phyloP scores from a whole-genome alignment of 2,797 vertebrate genomes.

The Pithecia hirsuta region DNA sequence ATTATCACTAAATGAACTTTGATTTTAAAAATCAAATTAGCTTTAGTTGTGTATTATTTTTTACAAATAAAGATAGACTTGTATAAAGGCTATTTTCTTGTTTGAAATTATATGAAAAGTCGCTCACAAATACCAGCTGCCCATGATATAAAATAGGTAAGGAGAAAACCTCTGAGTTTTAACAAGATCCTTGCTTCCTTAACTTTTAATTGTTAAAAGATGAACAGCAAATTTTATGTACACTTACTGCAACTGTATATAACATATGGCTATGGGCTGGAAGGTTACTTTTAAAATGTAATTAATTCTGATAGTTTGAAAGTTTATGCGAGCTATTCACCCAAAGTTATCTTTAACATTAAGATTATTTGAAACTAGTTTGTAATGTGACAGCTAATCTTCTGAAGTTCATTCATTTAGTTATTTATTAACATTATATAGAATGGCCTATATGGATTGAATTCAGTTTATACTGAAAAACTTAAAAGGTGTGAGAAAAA shows the following conservation, averaged over 20 bases:
- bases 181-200: background rate
- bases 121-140: background rate
- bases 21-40: constrained; percentile 88
- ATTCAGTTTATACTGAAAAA: background rate
- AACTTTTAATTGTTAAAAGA: background rate
- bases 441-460: background rate
- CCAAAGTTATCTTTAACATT: background rate
- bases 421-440: background rate
- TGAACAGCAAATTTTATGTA: background rate
- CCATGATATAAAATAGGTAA: no score
- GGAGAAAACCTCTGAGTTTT: background rate
- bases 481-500: background rate
- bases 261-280: background rate
- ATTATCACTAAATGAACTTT: constrained; percentile 87
- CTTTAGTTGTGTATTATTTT: constrained; percentile 89
- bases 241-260: background rate
- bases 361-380: background rate
- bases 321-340: fast-evolving
- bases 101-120: constrained; percentile 61
- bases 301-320: background rate
- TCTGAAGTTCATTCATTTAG: background rate
- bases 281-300: background rate
- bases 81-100: constrained; percentile 66
- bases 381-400: background rate
- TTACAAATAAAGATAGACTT: constrained; percentile 88